Evolutionary conservation across 1,140 invertebrate species (phyloP), one percentile per base, ranked within the genome.

Genomic region (Pentalonia nigronervosa): DNA sequence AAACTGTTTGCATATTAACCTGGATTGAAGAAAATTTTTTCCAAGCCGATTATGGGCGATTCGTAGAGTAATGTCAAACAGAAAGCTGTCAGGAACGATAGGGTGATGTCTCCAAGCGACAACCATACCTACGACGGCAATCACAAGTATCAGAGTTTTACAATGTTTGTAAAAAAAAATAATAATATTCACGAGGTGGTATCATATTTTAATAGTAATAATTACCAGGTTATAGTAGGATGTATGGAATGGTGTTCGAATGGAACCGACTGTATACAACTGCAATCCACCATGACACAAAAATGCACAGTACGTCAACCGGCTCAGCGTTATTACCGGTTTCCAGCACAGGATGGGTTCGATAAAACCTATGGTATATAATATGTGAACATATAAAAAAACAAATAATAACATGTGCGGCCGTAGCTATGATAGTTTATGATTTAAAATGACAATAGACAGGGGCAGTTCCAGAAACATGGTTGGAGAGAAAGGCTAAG

Each of bases 271-370:
- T 92, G 96, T 96, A 94, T 97, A 96, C 93, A 97, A 95, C 94
- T 97, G 96, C 6, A 97, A 95, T 45, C 97, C 95, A 7, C 97
- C 97, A 94, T 97, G 97, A 17, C 97, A 96, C 50, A 97, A 95
- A 94, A 97, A 97, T 88, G 97, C 97, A 93, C 96, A 97, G 94
- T 97, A 97, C n/a, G 96, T 96, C 90, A 97, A 95, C 94, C 97
- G 96, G 93, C 96, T 96, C 76, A 97, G 95, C 36, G 97, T 96
- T 7, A 96, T 96, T 91, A 97, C 96, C 94, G 96, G 96, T 94
- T 96, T 95, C 96, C 96, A 97, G 4, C 96, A 96, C 41, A 97
- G 95, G 94, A 97, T 95, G 94, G 96, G 96, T 81, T 96, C 96
- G 30, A 97, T 94, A 23, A 96, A 95, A 90, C 96, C 97, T 96